A percentile compares a stretch with the other conserved stretches of the same genome.
Evolutionary conservation across 2,888 invertebrate species (phyloP).

Genomic region (Aphrophora alni): DNA sequence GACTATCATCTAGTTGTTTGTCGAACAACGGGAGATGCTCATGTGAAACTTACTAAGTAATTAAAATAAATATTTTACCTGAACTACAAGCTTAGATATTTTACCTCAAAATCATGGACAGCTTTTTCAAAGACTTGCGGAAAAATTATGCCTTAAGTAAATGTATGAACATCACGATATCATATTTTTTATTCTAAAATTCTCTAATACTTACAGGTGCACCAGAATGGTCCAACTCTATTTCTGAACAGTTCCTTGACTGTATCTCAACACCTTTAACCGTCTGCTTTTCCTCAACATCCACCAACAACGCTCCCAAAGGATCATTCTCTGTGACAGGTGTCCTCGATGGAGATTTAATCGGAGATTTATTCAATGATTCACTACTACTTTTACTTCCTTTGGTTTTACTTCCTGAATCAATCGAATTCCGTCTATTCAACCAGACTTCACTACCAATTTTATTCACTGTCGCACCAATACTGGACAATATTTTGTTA

Average conservation of each 20-base stretch:
- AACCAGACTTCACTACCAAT: slow-evolving; percentile 28
- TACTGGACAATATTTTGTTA: slow-evolving; percentile 43
- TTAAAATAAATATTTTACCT: too few relatives aligned
- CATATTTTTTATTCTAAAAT: too few relatives aligned
- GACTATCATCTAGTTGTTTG: too few relatives aligned
- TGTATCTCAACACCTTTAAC: slow-evolving; percentile 39
- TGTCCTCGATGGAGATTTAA: slow-evolving; percentile 68
- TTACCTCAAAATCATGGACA: too few relatives aligned
- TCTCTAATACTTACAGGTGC: slow-evolving; percentile 38
- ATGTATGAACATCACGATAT: too few relatives aligned
- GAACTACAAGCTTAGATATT: too few relatives aligned
- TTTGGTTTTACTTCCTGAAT: background rate
- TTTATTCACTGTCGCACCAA: slow-evolving; percentile 42
- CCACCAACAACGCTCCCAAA: slow-evolving; percentile 74
- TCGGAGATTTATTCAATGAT: slow-evolving; percentile 45
- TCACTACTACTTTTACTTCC: slow-evolving; percentile 35
- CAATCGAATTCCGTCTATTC: slow-evolving; percentile 21
- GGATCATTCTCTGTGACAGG: slow-evolving; percentile 93
- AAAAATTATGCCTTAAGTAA: too few relatives aligned
- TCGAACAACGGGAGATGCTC: too few relatives aligned
- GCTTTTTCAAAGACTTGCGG: too few relatives aligned
- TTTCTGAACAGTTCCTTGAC: slow-evolving; percentile 47
- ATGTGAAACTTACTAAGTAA: too few relatives aligned
- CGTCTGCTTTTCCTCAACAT: slow-evolving; percentile 56
- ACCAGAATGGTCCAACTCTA: slow-evolving; percentile 50